Percentiles rank a stretch among this genome's conserved stretches.
Conservation (phyloP, 2,797 vertebrate species). For the Trematomus bernacchii region DNA sequence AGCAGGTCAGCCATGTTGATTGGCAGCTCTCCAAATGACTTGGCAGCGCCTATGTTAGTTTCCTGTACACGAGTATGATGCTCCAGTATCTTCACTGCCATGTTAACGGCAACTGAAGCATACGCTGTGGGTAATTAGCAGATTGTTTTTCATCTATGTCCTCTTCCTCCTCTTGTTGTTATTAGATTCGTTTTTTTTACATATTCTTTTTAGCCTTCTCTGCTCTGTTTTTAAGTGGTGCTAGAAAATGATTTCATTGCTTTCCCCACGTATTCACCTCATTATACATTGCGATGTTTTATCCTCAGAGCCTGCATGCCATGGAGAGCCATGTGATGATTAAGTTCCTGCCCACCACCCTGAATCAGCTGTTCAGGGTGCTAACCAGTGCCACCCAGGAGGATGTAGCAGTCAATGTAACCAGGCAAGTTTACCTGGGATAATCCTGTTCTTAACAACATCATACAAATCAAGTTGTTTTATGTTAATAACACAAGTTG, state of each 20-base stretch:
- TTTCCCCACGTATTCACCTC: neutral
- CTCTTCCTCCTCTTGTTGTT: conserved; percentile 41
- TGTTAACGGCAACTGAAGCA: conserved; percentile 34
- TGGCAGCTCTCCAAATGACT: conserved; percentile 63
- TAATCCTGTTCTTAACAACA: neutral
- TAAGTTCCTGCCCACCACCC: conserved; percentile 95
- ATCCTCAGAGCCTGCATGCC: conserved; percentile 93
- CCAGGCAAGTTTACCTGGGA: conserved; percentile 83
- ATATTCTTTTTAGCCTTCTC: neutral
- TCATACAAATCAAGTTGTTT: neutral
- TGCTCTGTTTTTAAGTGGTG: neutral
- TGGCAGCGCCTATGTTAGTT: conserved; percentile 53
- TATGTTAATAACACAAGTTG: neutral
- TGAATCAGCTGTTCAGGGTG: conserved; percentile 96
- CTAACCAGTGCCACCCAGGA: conserved; percentile 93
- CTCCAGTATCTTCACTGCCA: conserved; percentile 13
- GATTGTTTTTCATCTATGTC: conserved; percentile 21
- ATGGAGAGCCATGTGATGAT: conserved; percentile 99
- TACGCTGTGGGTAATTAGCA: conserved; percentile 34
- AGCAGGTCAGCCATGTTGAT: conserved; percentile 51
- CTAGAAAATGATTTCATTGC: neutral
- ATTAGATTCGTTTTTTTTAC: conserved; percentile 25
- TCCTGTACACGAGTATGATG: conserved; percentile 37
- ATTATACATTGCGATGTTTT: conserved; percentile 18
- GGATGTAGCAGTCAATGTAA: conserved; percentile 97